These are phyloP conservation scores for Flabesymbios commensalis DNA, from an alignment of 2,888 invertebrate genomes.

Conservation along the genomic window DNA sequence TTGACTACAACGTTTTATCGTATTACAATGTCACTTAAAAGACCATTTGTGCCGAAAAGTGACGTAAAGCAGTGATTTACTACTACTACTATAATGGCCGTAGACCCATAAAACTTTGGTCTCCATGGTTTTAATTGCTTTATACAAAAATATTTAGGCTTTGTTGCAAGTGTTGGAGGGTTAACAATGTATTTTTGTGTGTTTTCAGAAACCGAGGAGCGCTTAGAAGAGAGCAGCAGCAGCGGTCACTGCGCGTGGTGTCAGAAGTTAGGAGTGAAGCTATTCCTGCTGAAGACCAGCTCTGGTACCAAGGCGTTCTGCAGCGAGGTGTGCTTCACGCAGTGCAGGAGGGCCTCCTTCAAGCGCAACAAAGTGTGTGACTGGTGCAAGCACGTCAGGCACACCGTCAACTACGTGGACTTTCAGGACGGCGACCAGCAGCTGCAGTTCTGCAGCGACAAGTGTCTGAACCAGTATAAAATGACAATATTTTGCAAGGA, in stretches of 20 bases:
- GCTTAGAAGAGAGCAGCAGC: no score
- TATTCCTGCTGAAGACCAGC: conserved; percentile 51
- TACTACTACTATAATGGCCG: no score
- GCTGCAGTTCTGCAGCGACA: conserved; percentile 85
- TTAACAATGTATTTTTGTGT: no score
- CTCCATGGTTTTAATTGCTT: no score
- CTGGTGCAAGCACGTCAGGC: conserved; percentile 88
- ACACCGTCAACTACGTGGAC: conserved; percentile 89
- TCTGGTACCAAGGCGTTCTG: conserved; percentile 68
- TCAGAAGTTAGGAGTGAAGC: conserved; percentile 57
- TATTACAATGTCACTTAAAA: no score
- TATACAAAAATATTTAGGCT: no score
- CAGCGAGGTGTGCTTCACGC: conserved; percentile 82
- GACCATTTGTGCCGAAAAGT: no score
- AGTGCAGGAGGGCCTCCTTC: conserved; percentile 85
- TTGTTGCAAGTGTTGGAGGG: no score
- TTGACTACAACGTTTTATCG: no score
- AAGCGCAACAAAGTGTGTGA: conserved; percentile 88
- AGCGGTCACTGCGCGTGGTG: conserved; percentile 63
- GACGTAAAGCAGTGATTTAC: no score
- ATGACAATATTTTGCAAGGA: conserved; percentile 96
- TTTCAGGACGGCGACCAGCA: conserved; percentile 88
- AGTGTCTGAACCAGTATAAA: conserved; percentile 93
- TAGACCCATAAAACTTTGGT: no score
- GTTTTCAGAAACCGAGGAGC: no score